Base-by-base conservation (phyloP, 1,140 invertebrate species). In the Akabosia matsudoensis region DNA sequence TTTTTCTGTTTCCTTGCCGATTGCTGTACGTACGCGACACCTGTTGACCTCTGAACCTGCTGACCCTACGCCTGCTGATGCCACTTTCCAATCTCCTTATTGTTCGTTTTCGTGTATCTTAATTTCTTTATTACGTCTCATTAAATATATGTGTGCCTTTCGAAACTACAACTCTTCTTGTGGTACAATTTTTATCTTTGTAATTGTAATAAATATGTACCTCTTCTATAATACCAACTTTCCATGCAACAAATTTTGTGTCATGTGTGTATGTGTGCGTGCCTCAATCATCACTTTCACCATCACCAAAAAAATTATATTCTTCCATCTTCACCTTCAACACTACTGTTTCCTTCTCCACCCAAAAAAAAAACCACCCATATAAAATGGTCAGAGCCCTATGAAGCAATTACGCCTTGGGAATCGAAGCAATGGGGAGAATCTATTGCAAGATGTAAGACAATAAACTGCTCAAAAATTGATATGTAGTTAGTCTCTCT, bases 341-440 rank as follows among this genome's bases (percentile, higher is more conserved):
- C 54, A 22, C 54, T 61, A 24, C 54, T 22, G 54, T 61, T 16
- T 22, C 54, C 54, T 61, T 61, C 54, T 61, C 24, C 54, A 30
- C 28, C 61, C 7, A 67, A 67, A 67, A 30, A 4, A 13, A 67
- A 7, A 30, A 67, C 61, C 61, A 30, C n/a, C 61, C 26, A 16
- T 67, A n/a, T 67, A 31, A n/a, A n/a, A 7, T 67, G 28, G 10
- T 24, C 61, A 67, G 61, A 67, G 61, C 30, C 61, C 61, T 67
- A 67, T 67, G 61, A 67, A 67, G 61, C 61, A 67, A 67, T 67
- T 67, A 31, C 61, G 61, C 61, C 61, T 67, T 67, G 61, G 61
- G 61, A 67, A 67, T 67, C 61, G 61, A 67, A 67, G 61, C 61
- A 67, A 67, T 67, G 61, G 61, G 22, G 61, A 67, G 30, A 67